Percentiles rank a stretch among this genome's conserved stretches.
Evolutionary conservation across 2,113 vertebrate species (phyloP).

Genomic region (Euleptes europaea): DNA sequence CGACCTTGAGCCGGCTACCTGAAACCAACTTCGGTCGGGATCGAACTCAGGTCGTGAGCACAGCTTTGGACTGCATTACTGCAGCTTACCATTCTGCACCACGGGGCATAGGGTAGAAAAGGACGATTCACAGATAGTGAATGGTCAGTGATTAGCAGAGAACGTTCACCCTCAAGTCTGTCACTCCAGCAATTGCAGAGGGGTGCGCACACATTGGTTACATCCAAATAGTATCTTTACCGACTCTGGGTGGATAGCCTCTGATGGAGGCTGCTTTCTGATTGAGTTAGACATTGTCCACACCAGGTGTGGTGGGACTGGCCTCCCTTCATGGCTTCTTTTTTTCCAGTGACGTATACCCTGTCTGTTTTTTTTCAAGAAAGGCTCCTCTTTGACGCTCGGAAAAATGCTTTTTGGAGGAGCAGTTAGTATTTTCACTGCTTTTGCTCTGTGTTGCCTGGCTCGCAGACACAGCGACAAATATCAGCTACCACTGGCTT

Average conservation of each 20-base stretch:
- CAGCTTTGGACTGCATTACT: no score
- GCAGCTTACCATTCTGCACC: no score
- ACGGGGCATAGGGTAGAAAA: no score
- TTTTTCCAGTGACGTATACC: no score
- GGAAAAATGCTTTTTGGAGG: no score
- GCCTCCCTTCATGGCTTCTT: background rate
- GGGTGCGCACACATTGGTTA: background rate
- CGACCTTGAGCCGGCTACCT: no score
- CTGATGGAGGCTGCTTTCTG: background rate
- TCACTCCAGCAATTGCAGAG: background rate
- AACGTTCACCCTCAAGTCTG: background rate
- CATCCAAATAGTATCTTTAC: background rate
- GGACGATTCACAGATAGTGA: conserved; percentile 20
- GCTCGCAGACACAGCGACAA: background rate
- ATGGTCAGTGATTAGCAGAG: background rate
- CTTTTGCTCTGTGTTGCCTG: no score
- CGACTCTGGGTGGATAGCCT: background rate
- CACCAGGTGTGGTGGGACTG: background rate
- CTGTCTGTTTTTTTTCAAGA: no score
- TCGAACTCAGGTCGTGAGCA: no score
- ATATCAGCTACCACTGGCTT: background rate
- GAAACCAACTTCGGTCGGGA: no score
- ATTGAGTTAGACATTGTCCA: background rate
- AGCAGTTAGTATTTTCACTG: no score
- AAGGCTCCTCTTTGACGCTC: no score